These are phyloP conservation scores for Leuctra nigra DNA, from an alignment of 2,888 invertebrate genomes.

Conservation along the genomic window DNA sequence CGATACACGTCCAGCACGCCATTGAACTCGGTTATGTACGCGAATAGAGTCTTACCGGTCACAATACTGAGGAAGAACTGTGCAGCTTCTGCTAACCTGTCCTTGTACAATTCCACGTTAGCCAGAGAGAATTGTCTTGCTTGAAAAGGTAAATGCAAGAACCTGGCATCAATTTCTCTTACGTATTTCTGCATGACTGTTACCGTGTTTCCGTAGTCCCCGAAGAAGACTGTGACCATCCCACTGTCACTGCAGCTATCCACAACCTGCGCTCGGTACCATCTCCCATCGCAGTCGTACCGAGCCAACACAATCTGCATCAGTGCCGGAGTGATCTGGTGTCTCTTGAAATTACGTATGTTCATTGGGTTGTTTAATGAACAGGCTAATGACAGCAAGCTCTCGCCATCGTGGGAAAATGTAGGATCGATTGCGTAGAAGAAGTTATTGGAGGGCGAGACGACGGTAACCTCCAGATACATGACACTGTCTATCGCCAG, in stretches of 20 bases:
- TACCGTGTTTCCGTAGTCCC: conserved; percentile 18
- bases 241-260: conserved; percentile 1
- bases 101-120: not conserved
- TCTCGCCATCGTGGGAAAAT: not conserved
- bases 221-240: conserved; percentile 8
- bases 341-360: not conserved
- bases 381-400: not conserved
- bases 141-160: conserved; percentile 24
- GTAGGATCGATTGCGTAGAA: not conserved
- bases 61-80: not conserved
- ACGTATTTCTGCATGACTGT: conserved; percentile 11
- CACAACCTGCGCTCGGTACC: conserved; percentile 18
- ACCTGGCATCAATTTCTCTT: conserved; percentile 14
- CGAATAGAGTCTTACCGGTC: not conserved
- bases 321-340: conserved; percentile 7
- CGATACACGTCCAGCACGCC: too few relatives aligned
- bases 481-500: not conserved
- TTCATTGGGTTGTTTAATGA: conserved; percentile 10
- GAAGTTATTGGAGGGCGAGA: not conserved
- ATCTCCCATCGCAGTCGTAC: conserved; percentile 2
- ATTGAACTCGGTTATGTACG: not conserved
- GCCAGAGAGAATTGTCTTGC: conserved; percentile 10
- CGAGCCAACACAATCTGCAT: conserved; percentile 21
- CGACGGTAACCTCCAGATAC: not conserved
- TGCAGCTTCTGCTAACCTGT: not conserved